Percentiles rank a stretch among this genome's conserved stretches.
These are phyloP conservation scores for Eulemur albifrons DNA, from an alignment of 2,797 vertebrate species.

Conservation along the genomic window DNA sequence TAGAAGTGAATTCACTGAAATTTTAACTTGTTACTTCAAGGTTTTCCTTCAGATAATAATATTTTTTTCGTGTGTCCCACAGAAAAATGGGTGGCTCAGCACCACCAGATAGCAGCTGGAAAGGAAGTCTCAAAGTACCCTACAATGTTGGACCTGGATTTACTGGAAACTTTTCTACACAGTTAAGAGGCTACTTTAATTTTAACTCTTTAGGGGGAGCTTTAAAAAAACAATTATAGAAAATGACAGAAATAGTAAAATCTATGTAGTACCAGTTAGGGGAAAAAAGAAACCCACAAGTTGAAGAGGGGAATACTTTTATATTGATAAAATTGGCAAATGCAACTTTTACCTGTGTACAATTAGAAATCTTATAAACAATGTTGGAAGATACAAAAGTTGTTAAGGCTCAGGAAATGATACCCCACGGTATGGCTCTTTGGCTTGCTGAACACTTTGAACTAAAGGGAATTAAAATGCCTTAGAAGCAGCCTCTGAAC, in stretches of 20 bases:
- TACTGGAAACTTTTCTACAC: conserved; percentile 80
- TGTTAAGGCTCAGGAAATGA: not conserved
- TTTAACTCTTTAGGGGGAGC: not conserved
- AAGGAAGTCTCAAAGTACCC: conserved; percentile 91
- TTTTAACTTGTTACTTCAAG: not conserved
- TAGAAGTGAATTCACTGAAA: not conserved
- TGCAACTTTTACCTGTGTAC: not conserved
- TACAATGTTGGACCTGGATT: conserved; percentile 95
- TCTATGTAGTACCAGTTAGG: not conserved
- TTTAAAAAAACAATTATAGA: not conserved
- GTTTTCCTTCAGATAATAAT: not conserved
- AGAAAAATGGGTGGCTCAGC: conserved; percentile 92
- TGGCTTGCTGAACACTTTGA: not conserved
- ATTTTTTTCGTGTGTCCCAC: conserved; percentile 50
- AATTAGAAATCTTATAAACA: not conserved
- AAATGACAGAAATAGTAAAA: not conserved
- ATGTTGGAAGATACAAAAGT: not conserved
- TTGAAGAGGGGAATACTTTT: not conserved
- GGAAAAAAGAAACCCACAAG: not conserved
- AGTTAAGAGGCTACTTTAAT: conserved; percentile 84
- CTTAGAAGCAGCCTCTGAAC: not conserved
- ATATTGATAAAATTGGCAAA: not conserved
- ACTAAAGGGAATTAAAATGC: not conserved
- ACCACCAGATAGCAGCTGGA: conserved; percentile 91
- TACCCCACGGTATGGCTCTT: not conserved